Conservation (phyloP, 2,797 vertebrate genomes). For the Cichlasoma orientale region DNA sequence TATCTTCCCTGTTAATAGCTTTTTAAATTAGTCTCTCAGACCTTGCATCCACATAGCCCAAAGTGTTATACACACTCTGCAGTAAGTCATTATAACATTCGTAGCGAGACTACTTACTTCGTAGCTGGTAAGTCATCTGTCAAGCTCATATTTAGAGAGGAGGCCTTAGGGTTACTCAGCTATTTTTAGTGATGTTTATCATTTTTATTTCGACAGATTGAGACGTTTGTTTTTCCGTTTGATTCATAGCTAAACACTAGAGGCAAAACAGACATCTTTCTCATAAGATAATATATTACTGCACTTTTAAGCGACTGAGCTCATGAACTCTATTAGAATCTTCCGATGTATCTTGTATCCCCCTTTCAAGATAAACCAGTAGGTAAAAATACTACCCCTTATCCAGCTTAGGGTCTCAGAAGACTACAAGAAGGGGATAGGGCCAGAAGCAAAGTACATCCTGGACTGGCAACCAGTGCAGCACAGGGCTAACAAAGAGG, state of each 20-base stretch:
- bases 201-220: not conserved
- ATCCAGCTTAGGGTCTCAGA: not conserved
- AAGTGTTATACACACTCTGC: conserved; percentile 41
- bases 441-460: too few relatives aligned
- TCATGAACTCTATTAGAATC: not conserved
- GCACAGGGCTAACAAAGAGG: not conserved
- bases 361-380: not conserved
- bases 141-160: conserved; percentile 12
- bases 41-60: conserved; percentile 33
- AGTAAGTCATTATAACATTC: conserved; percentile 39
- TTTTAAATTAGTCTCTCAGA: conserved; percentile 60
- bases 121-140: conserved; percentile 13
- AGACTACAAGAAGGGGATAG: too few relatives aligned
- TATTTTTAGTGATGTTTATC: conserved; percentile 13
- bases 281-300: not conserved
- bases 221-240: conserved; percentile 7
- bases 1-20: conserved; percentile 60
- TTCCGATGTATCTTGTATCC: not conserved
- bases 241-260: not conserved
- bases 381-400: not conserved
- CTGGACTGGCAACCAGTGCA: not conserved
- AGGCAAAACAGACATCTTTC: not conserved
- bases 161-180: not conserved
- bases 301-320: not conserved
- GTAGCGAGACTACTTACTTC: conserved; percentile 16